Conservation (phyloP, 2,113 vertebrate species). For the Actinemys pallida region DNA sequence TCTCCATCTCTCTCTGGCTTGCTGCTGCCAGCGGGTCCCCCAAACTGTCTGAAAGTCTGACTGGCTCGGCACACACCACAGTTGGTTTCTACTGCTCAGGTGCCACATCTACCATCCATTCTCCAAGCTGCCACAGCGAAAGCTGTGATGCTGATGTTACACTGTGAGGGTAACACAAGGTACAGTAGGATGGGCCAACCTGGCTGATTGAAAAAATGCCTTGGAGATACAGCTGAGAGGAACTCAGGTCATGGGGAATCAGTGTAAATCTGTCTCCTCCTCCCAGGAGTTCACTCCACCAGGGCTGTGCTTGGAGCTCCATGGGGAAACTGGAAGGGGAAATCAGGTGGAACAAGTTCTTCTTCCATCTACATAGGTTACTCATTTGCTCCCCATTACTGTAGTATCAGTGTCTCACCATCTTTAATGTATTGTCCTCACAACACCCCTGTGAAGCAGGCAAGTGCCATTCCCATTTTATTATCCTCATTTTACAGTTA, state of each 20-base stretch:
- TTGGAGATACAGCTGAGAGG: background rate
- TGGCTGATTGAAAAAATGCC: background rate
- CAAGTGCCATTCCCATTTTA: background rate
- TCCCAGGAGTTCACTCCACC: background rate
- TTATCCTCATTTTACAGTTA: background rate
- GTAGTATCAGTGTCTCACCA: background rate
- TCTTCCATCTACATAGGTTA: background rate
- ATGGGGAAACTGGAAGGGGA: background rate
- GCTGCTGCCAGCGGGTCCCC: background rate
- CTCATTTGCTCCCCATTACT: background rate
- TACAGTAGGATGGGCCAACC: background rate
- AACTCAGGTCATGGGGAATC: background rate
- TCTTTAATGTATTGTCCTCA: background rate
- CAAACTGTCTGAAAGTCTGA: background rate
- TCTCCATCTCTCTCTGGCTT: background rate
- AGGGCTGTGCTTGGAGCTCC: background rate
- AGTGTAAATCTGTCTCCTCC: background rate
- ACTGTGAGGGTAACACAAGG: background rate
- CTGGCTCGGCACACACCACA: background rate
- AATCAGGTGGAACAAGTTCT: background rate
- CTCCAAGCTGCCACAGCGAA: background rate
- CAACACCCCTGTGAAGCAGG: background rate
- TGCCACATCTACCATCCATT: background rate
- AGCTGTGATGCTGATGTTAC: background rate
- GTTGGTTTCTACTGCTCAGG: background rate